Conservation (phyloP, 2,797 vertebrate genomes). For the Micropoecilia bifurca region DNA sequence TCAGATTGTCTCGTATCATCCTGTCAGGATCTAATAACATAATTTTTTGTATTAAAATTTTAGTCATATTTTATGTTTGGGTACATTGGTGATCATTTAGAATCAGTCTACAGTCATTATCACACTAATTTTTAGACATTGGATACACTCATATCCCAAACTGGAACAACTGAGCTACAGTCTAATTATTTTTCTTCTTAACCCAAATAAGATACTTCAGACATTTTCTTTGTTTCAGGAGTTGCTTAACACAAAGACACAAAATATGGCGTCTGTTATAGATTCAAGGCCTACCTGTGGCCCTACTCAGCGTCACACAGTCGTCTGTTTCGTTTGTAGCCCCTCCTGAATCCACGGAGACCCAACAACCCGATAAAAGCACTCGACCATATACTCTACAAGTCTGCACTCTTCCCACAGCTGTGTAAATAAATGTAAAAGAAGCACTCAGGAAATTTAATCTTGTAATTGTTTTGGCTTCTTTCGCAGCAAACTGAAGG, state of each 20-base stretch:
- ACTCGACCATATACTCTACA: slow-evolving; percentile 36
- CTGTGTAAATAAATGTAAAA: slow-evolving; percentile 75
- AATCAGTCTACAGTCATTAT: too few species aligned
- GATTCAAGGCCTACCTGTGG: slow-evolving; percentile 31
- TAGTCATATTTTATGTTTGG: too few species aligned
- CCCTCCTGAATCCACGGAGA: slow-evolving; percentile 36
- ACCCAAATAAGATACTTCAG: too few species aligned
- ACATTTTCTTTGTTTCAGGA: slow-evolving; percentile 6
- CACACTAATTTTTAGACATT: too few species aligned
- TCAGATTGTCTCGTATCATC: too few species aligned
- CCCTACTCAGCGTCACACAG: slow-evolving; percentile 45
- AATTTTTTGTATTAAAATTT: too few species aligned
- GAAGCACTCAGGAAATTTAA: slow-evolving; percentile 57
- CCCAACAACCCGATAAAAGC: slow-evolving; percentile 57
- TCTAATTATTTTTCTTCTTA: too few species aligned
- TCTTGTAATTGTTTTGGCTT: slow-evolving; percentile 74
- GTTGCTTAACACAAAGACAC: not conserved
- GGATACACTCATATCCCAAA: too few species aligned
- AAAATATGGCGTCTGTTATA: slow-evolving; percentile 5
- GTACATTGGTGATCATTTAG: too few species aligned
- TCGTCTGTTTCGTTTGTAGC: slow-evolving; percentile 57
- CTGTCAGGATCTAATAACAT: too few species aligned
- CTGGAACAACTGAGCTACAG: too few species aligned
- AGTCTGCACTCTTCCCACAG: slow-evolving; percentile 51
- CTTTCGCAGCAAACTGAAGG: slow-evolving; percentile 26